Evolutionary conservation across 2,797 vertebrate species (phyloP), one percentile per base, ranked within the genome.

Genomic region (Ibycter americanus): DNA sequence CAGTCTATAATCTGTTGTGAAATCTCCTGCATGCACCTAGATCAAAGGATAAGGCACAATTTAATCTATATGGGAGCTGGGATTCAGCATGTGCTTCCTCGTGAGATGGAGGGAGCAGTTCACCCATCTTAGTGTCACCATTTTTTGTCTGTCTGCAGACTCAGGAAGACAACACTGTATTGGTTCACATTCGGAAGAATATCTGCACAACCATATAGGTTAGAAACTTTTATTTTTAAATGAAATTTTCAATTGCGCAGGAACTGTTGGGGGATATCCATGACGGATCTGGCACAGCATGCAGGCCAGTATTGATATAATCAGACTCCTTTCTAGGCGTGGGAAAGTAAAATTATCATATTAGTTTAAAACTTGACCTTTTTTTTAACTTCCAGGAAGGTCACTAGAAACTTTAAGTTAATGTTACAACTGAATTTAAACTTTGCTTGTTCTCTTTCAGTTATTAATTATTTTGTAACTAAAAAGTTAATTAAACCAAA

Each of bases 171-270:
- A 97, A 54, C 97, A 96, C 88, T 97, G 96, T 97, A 94, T 97
- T 92, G 96, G 96, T 92, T 97, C 97, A 79, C 97, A 97, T 93
- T 96, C 97, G 66, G 97, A 97, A 96, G 97, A 97, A 14, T 97
- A 97, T 96, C 97, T 97, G n/a, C 97, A 97, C 95, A 97, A 97
- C 96, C 96, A 97, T 42, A 97, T 97, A 96, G 97, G 97, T 97
- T 96, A 97, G 97, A 97, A 94, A 92, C 84, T 97, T 97, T 97
- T 96, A 74, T 74, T 96, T 95, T 78, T 95, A 79, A 96, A 96
- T 73, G 46, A 86, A 91, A 59, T 31, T 90, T 96, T 94, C 31
- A 38, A 59, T 67, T 56, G 56, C 83, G 58, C 81, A 91, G 91
- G 65, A 83, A n/a, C 51, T 95, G 78, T 85, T 94, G 85, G 85